phyloP scores from a whole-genome alignment of 2,888 invertebrate genomes.

The Xestia rhomboidea region DNA sequence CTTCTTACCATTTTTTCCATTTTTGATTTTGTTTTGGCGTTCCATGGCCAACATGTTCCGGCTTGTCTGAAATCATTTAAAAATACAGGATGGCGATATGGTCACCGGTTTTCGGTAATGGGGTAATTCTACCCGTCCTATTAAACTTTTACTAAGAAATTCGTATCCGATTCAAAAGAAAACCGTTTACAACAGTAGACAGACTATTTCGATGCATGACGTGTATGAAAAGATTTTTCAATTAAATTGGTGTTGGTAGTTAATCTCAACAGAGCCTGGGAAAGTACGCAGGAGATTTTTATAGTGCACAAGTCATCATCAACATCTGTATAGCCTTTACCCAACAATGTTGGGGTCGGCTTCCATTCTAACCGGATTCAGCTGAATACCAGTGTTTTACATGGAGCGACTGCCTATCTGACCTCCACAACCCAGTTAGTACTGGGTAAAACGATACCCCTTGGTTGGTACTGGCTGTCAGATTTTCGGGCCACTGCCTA shows the following conservation, averaged over 20 bases:
- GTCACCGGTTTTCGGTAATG: not conserved
- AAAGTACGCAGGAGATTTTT: not conserved
- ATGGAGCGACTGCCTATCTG: too few species aligned
- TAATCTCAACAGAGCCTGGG: too few species aligned
- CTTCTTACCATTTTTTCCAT: fast-evolving
- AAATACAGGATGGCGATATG: not conserved
- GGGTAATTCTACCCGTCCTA: not conserved
- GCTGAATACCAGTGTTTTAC: too few species aligned
- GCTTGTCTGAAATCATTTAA: conserved; percentile 8
- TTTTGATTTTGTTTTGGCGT: not conserved
- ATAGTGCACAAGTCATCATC: too few species aligned
- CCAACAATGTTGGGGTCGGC: too few species aligned
- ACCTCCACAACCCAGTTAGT: too few species aligned
- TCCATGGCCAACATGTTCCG: not conserved
- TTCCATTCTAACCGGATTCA: too few species aligned
- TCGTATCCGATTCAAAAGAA: not conserved
- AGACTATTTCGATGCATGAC: not conserved
- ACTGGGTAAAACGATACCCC: too few species aligned
- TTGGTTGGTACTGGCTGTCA: not conserved
- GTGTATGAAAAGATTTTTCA: too few species aligned
- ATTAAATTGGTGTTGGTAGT: too few species aligned
- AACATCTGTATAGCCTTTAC: too few species aligned
- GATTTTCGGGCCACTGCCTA: too few species aligned
- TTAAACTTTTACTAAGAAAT: not conserved
- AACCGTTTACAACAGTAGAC: not conserved